phyloP scores from a whole-genome alignment of 2,888 invertebrate genomes.

The Limenitis camilla region DNA sequence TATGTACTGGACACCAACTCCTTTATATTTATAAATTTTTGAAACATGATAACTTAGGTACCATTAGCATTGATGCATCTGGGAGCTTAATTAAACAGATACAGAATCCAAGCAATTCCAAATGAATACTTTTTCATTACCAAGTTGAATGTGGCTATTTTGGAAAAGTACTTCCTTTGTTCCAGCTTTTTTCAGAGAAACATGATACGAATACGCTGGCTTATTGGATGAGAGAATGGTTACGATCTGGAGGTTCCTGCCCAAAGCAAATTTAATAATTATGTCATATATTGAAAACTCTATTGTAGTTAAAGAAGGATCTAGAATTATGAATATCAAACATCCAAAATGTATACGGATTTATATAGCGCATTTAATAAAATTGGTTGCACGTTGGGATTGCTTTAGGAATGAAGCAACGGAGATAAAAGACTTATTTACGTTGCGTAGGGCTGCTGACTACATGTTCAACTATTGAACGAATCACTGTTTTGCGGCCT shows the following conservation, averaged over 20 bases:
- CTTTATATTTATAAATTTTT: slow-evolving; percentile 1
- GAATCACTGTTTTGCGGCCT: neutral
- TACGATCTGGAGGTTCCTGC: neutral
- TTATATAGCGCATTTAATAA: neutral
- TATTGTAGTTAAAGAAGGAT: neutral
- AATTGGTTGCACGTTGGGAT: neutral
- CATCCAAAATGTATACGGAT: neutral
- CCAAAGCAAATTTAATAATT: neutral
- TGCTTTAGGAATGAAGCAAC: neutral
- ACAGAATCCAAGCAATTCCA: neutral
- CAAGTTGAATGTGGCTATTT: too few species aligned
- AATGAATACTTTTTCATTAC: neutral
- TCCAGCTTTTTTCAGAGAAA: slow-evolving; percentile 1
- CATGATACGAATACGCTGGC: slow-evolving; percentile 2
- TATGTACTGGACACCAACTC: neutral
- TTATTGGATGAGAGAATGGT: slow-evolving; percentile 3
- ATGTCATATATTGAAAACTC: neutral
- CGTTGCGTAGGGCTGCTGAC: neutral
- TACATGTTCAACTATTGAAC: neutral
- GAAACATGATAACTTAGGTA: neutral
- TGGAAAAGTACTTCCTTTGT: neutral
- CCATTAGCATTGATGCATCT: slow-evolving; percentile 1
- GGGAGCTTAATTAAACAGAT: slow-evolving; percentile 7
- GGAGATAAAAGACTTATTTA: slow-evolving; percentile 9
- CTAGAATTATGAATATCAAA: too few species aligned